phyloP scores from a whole-genome alignment of 1,140 invertebrate species.

The Galleria mellonella region DNA sequence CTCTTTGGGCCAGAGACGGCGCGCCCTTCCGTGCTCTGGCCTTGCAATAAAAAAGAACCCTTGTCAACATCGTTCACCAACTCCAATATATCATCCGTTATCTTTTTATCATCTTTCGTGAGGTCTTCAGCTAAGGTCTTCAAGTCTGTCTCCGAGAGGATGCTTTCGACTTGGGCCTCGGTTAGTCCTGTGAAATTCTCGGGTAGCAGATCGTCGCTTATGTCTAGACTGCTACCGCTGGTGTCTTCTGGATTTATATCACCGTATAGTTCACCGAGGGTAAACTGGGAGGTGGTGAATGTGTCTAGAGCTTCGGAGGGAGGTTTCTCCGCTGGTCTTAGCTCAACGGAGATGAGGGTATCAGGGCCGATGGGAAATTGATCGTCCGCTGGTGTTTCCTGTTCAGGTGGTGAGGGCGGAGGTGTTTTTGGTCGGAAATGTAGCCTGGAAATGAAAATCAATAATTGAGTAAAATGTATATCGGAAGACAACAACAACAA shows the following conservation, averaged over 20 bases:
- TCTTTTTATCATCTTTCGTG: conserved; percentile 35
- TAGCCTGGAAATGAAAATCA: conserved; percentile 71
- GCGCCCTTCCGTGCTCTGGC: conserved; percentile 40
- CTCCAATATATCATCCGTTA: conserved; percentile 33
- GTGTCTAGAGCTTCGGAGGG: conserved; percentile 56
- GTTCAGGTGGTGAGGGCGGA: conserved; percentile 37
- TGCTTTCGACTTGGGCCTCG: conserved; percentile 48
- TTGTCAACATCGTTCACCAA: conserved; percentile 33
- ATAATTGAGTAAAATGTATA: neutral
- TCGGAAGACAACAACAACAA: too few relatives aligned
- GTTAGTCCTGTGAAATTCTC: conserved; percentile 51
- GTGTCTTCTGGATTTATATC: conserved; percentile 33
- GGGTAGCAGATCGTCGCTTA: conserved; percentile 32
- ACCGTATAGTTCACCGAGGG: conserved; percentile 54
- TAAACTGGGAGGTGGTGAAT: conserved; percentile 70
- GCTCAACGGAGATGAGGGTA: conserved; percentile 76
- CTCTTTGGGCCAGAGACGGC: conserved; percentile 36
- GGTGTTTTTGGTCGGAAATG: conserved; percentile 86
- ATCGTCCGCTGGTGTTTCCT: conserved; percentile 38
- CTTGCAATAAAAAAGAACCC: conserved; percentile 60
- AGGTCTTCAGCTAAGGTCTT: conserved; percentile 34
- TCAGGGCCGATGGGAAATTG: conserved; percentile 66
- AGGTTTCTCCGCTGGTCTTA: conserved; percentile 40
- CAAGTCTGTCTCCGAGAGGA: conserved; percentile 45
- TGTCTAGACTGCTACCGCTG: conserved; percentile 24